A percentile compares a stretch with the other conserved stretches of the same genome.
Conservation (phyloP, 1,140 invertebrate genomes). For the Ptiloglossa arizonensis region DNA sequence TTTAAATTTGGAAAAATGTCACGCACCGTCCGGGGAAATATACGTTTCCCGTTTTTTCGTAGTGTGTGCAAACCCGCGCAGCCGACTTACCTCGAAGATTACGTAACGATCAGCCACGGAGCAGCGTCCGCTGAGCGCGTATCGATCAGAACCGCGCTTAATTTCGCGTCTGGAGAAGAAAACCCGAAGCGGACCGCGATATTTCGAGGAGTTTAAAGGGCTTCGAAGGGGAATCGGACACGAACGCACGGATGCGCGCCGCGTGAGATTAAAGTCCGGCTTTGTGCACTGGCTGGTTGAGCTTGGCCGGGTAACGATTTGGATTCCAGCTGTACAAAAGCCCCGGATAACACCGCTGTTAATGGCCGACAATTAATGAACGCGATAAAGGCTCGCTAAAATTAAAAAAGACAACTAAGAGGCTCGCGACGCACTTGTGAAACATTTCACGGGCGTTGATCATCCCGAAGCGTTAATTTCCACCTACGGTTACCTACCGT, state of each 20-base stretch:
- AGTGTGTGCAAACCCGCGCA: too few relatives aligned
- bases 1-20: too few relatives aligned
- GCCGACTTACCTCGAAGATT: conserved; percentile 26
- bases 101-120: conserved; percentile 36
- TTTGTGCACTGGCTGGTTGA: not conserved
- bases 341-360: not conserved
- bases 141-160: conserved; percentile 40
- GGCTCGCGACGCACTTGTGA: too few relatives aligned
- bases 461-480: too few relatives aligned
- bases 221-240: conserved; percentile 10
- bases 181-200: not conserved
- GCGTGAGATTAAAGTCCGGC: conserved; percentile 19
- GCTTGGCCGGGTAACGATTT: not conserved
- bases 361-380: conserved; percentile 21
- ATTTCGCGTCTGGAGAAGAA: conserved; percentile 24
- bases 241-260: not conserved
- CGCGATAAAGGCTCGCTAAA: not conserved
- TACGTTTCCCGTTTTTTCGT: too few relatives aligned
- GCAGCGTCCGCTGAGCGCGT: conserved; percentile 7
- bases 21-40: too few relatives aligned
- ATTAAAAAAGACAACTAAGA: too few relatives aligned
- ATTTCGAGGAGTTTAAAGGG: conserved; percentile 46
- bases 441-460: too few relatives aligned
- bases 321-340: not conserved
- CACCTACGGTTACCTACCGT: too few relatives aligned